Evolutionary conservation across 2,888 invertebrate species (phyloP).

Genomic region (Argyra leucocephala): DNA sequence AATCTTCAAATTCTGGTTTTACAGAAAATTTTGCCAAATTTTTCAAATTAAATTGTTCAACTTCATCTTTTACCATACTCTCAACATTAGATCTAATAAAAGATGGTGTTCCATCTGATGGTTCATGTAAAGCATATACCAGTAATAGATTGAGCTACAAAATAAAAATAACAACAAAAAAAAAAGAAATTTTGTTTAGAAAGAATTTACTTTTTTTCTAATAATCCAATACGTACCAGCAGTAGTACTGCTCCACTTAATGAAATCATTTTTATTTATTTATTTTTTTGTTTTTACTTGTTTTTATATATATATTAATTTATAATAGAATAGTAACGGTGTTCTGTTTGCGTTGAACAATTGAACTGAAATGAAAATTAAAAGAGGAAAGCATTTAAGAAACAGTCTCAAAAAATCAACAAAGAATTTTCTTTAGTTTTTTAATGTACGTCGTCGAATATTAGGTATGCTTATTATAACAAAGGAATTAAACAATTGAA

Average conservation of each 20-base stretch:
- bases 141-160: slow-evolving; percentile 19
- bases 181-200: neutral
- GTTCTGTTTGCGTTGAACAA: neutral
- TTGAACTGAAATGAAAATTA: neutral
- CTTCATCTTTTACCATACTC: slow-evolving; percentile 32
- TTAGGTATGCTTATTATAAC: neutral
- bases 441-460: neutral
- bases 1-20: slow-evolving; percentile 35
- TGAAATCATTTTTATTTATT: neutral
- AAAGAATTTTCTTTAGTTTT: neutral
- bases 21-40: slow-evolving; percentile 26
- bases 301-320: too few species aligned
- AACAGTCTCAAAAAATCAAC: neutral
- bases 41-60: slow-evolving; percentile 25
- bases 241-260: slow-evolving; percentile 12
- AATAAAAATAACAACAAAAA: neutral
- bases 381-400: neutral
- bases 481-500: neutral
- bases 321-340: too few species aligned
- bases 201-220: neutral
- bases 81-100: slow-evolving; percentile 41
- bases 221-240: slow-evolving; percentile 14
- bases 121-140: slow-evolving; percentile 21
- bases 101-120: slow-evolving; percentile 27
- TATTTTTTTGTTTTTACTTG: neutral